Percentiles rank a stretch among this genome's conserved stretches.
Evolutionary conservation across 2,113 vertebrate species (phyloP).

Genomic region (Xiphophorus couchianus): DNA sequence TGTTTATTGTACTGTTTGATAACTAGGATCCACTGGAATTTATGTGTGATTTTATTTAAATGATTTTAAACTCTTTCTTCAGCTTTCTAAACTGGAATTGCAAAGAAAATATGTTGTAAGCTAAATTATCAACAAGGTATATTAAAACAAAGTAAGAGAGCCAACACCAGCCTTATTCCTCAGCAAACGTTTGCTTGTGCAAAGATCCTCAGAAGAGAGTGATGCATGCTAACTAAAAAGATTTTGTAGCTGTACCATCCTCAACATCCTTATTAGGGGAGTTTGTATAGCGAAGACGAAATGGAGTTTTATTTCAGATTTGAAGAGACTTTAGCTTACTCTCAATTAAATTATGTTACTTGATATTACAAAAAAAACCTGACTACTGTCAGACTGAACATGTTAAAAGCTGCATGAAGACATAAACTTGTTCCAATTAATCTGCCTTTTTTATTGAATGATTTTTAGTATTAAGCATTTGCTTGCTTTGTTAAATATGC

Average conservation of each 20-base stretch:
- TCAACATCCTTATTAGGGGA: not conserved
- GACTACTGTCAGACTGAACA: not conserved
- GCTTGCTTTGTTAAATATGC: too few species aligned
- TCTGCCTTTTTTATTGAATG: too few species aligned
- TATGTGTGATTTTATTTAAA: too few species aligned
- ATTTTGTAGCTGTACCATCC: not conserved
- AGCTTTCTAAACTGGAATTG: not conserved
- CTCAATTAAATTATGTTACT: too few species aligned
- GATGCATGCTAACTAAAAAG: not conserved
- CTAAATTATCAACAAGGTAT: too few species aligned
- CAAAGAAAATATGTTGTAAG: not conserved
- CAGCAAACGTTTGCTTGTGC: not conserved
- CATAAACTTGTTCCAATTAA: too few species aligned
- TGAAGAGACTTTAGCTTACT: not conserved
- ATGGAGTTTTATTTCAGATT: not conserved
- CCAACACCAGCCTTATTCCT: not conserved
- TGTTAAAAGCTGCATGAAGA: not conserved
- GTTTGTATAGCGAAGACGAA: not conserved
- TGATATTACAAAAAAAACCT: not conserved
- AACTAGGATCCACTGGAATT: too few species aligned
- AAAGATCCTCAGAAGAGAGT: not conserved
- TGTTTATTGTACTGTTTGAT: too few species aligned
- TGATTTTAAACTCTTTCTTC: not conserved
- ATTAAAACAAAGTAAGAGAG: too few species aligned
- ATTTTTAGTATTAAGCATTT: too few species aligned